Evolutionary conservation across 1,140 invertebrate species (phyloP), one percentile per base, ranked within the genome.

Genomic region (Oryzaephilus surinamensis): DNA sequence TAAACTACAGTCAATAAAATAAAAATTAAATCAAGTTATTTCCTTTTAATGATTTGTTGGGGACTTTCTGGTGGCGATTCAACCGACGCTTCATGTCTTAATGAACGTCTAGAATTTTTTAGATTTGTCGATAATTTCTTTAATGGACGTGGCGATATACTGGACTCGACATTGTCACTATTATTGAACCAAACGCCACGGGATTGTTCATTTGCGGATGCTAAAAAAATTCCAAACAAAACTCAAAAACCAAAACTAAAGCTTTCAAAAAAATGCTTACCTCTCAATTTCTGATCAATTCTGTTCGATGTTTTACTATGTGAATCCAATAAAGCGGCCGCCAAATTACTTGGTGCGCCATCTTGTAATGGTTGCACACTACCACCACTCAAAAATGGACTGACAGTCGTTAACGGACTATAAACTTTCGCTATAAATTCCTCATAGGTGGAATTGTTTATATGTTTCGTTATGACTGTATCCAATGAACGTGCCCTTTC

Each of bases 401-500:
- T 69, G 11, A 62, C 49, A 3, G 69, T 67, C 32, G 76, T 73
- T 43, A 82, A 72, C 2, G 89, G 88, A 46, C 80, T 81, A 61
- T 84, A 92, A 28, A 93, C 79, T 58, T 82, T 77, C 3, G 83
- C 76, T 41, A 85, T 78, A 61, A 93, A 93, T 34, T 90, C 83
- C 67, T 97, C 94, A 67, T 94, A 97, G 14, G 88, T 94, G 32
- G 84, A 82, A 24, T 78, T 74, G 56, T 86, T 81, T 62, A 87
- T 88, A 62, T 95, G 86, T 55, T 92, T 82, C 42, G 77, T 74
- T 38, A 91, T 81, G n/a, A 96, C 82, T 12, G 79, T 85, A 48
- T 91, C 84, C 45, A 97, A 72, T 26, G 81, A 84, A 39, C 86
- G 76, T 46, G 83, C 79, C 50, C 92, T 72, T 67, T 96, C 92